Evolutionary conservation across 2,113 vertebrate genomes (phyloP).

Genomic region (Merops nubicus): DNA sequence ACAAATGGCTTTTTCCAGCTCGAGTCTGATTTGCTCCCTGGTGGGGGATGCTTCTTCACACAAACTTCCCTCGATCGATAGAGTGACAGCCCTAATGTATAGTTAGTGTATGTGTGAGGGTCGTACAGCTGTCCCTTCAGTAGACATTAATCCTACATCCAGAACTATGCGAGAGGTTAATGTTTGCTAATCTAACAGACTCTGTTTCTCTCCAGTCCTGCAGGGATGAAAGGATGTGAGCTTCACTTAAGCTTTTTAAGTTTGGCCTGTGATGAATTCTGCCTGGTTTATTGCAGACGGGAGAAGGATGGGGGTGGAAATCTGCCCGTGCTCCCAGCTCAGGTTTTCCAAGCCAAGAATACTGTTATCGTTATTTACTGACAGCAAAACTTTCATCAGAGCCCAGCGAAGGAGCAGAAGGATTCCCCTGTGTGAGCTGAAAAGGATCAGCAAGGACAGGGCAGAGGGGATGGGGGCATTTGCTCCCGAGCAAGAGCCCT

Average conservation of each 20-base stretch:
- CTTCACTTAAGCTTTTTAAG: slow-evolving; percentile 54
- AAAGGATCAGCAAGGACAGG: not conserved
- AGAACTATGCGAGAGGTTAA: slow-evolving; percentile 49
- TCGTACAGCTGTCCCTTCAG: slow-evolving; percentile 47
- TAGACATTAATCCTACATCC: slow-evolving; percentile 44
- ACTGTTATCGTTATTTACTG: not conserved
- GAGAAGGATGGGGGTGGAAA: not conserved
- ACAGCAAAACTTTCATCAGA: not conserved
- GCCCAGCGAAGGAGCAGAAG: not conserved
- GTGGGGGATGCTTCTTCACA: slow-evolving; percentile 6
- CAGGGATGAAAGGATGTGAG: slow-evolving; percentile 75
- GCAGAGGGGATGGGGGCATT: not conserved
- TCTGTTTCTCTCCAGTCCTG: slow-evolving; percentile 62
- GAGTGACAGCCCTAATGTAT: slow-evolving; percentile 30
- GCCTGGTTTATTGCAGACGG: slow-evolving; percentile 9
- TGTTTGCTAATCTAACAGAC: slow-evolving; percentile 67
- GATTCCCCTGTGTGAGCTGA: not conserved
- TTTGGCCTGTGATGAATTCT: slow-evolving; percentile 46
- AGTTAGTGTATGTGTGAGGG: slow-evolving; percentile 4
- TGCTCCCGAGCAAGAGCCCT: slow-evolving; percentile 7
- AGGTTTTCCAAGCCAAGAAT: slow-evolving; percentile 18
- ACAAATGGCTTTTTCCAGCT: slow-evolving; percentile 15
- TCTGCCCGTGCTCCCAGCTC: not conserved
- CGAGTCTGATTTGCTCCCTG: slow-evolving; percentile 9
- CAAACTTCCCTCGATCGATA: not conserved